Evolutionary conservation across 1,140 invertebrate genomes (phyloP), one percentile per base, ranked within the genome.

Genomic region (Drosophila equinoxialis): DNA sequence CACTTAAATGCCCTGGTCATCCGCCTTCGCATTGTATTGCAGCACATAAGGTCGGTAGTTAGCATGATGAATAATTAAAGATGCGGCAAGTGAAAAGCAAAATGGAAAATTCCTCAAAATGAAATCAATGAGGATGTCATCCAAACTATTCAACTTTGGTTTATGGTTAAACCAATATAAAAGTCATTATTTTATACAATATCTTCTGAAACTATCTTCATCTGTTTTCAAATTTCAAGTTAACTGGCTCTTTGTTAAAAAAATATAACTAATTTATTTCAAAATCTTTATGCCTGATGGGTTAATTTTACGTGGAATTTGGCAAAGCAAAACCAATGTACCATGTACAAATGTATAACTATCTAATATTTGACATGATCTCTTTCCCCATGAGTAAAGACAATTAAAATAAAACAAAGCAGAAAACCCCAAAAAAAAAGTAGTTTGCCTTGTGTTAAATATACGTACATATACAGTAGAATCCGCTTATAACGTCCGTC

Each of bases 1-100:
- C 63, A 35, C 39, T 48, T 33, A 48, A 65, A 42, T 39, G 57
- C 59, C 42, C 67, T 58, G 65, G 54, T 35, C 66, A 64, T 23
- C 35, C 60, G 60, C 74, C 45, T 48, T 48, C 45, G 14, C 7
- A 20, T 48, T 48, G 14, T 20, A 48, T 8, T 10, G 41, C 30
- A 10, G 5, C 23, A 33, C 10, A 14, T 26, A 63, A 63, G 61
- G 42, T 45, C 20, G 26, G 11, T 10, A 48, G 45, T 7, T 7
- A 45, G 26, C 26, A 6, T 33, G n/a, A 26, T 48, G 10, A 33
- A 42, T 45, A 45, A 63, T 63, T 33, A 11, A 63, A 48, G 42
- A 54, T 60, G 37, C 39, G 62, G 45, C 30, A 59, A 59, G 33
- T 59, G 33, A 59, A 37, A 20, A 59, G 8, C 17, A 11, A 59